A percentile compares a stretch with the other conserved stretches of the same genome.
Conservation (phyloP, 2,113 vertebrate species). For the Athene noctua region DNA sequence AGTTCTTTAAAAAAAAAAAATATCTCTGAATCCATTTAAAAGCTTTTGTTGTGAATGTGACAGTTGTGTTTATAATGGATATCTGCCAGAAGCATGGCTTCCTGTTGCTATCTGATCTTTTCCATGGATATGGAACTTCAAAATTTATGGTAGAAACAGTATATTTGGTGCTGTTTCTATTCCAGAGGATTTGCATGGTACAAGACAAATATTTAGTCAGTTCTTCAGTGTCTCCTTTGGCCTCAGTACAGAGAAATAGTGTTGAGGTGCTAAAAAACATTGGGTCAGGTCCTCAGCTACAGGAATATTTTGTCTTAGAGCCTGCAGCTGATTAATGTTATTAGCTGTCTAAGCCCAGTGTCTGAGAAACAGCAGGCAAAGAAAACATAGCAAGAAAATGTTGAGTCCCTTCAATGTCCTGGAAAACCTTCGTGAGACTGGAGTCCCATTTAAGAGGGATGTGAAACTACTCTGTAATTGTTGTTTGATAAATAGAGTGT, state of each 20-base stretch:
- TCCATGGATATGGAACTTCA: background rate
- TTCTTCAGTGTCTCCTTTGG: background rate
- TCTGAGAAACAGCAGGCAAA: background rate
- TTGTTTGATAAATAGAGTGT: background rate
- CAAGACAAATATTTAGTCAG: background rate
- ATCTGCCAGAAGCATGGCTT: background rate
- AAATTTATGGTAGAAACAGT: background rate
- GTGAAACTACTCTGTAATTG: background rate
- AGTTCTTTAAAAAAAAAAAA: no score
- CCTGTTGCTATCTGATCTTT: background rate
- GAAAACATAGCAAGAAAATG: background rate
- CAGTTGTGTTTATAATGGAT: fast-evolving
- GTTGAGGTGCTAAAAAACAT: background rate
- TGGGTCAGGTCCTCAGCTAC: background rate
- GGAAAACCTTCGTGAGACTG: background rate
- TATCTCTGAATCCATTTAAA: background rate
- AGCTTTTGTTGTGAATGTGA: background rate
- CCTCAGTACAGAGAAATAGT: background rate
- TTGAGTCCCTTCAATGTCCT: background rate
- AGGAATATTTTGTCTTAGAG: background rate
- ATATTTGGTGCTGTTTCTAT: background rate
- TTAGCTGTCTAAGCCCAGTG: background rate
- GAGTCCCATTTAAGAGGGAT: background rate
- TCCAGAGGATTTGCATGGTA: background rate
- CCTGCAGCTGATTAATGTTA: background rate